Base-by-base conservation (phyloP, 53 echinoderm and acorn worm genomes). In the Henricia sp. region DNA sequence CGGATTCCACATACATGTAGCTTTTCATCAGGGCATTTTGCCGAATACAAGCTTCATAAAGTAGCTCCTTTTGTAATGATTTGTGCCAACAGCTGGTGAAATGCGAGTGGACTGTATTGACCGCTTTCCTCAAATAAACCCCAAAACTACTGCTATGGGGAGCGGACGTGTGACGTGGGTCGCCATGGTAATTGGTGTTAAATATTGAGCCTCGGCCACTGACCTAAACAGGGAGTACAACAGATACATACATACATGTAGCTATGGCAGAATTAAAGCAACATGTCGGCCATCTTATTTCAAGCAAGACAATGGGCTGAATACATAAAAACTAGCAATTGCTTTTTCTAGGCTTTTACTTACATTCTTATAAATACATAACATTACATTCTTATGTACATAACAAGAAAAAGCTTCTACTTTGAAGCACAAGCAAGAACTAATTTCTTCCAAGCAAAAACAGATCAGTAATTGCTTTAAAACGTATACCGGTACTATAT, bases 21-120 rank as follows among this genome's bases (percentile, higher is more conserved):
- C 23, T 3, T 9, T 1, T 57, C 9, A 25, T 4, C 29, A 19
- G 25, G 9, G 6, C 24, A 21, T 1, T 24, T 24, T 25, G 13
- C 57, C 12, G 13, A 57, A 57, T 57, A 14, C 3, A 8, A 60
- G 33, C 14, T 8, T 29, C 17, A 60, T 23, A 60, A 34, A 29
- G 17, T 14, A 34, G 37, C 52, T 6, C 51, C 73, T 34, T 40
- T 35, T 73, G 34, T 67, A 70, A 73, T 37, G 55, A 52, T 33
- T 73, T 73, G 37, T 36, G 52, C 73, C 52, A 73, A 73, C 73
- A 73, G 53, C 53, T 73, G 73, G 73, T 73, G 73, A 36, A 73
- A 54, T 20, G 54, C 54, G 73, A 73, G 21, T 54, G 4, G 73
- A 30, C 37, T 34, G 33, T 32, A 60, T 32, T 60, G 62, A 60